phyloP scores from a whole-genome alignment of 2,888 invertebrate genomes.

The Quadroppia sp. region DNA sequence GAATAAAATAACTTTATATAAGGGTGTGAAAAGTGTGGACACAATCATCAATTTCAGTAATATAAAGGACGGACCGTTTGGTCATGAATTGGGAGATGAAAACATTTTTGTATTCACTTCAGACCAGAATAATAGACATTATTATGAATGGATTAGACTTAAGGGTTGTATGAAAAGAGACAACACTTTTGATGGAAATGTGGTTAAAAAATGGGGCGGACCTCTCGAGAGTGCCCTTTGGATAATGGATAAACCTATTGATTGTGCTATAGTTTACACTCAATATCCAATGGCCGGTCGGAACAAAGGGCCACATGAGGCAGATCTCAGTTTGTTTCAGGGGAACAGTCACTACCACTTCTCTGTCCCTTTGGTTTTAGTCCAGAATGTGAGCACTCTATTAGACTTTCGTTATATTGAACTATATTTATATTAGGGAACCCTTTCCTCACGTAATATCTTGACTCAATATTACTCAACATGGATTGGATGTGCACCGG shows the following conservation, averaged over 20 bases:
- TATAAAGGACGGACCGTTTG: conserved; percentile 1
- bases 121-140: background rate
- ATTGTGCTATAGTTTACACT: conserved; percentile 19
- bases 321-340: conserved; percentile 9
- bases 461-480: conserved; percentile 20
- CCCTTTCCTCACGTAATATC: background rate
- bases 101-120: background rate
- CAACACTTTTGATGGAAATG: background rate
- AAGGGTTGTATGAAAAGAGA: background rate
- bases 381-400: background rate
- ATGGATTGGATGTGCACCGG: background rate
- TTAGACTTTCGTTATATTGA: no score
- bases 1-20: background rate
- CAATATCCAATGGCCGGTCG: background rate
- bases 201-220: no score
- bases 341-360: conserved; percentile 2
- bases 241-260: conserved; percentile 13
- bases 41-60: conserved; percentile 17
- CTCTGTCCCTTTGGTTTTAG: background rate
- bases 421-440: background rate
- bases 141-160: background rate
- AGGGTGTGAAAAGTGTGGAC: background rate
- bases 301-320: background rate
- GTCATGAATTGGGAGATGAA: background rate
- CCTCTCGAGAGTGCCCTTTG: background rate